Evolutionary conservation across 2,113 vertebrate species (phyloP).

Genomic region (Tragelaphus buxtoni): DNA sequence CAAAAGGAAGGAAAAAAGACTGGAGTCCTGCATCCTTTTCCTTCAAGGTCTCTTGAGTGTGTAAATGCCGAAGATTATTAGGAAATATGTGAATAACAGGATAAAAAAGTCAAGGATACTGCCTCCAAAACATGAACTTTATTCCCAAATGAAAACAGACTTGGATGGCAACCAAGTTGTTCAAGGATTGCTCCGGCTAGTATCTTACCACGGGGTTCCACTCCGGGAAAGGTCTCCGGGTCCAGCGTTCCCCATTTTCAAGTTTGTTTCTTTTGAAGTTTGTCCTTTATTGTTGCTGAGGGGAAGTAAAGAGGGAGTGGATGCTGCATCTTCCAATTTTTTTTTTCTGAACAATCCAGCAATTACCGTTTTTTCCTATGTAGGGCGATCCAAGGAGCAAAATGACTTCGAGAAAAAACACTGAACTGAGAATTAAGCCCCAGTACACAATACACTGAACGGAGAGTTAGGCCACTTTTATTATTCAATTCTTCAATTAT

Average conservation of each 20-base stretch:
- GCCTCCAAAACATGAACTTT: slow-evolving; percentile 71
- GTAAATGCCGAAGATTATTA: slow-evolving; percentile 68
- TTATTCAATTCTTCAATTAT: neutral
- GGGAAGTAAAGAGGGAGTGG: slow-evolving; percentile 12
- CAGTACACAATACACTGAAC: neutral
- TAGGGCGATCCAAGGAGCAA: neutral
- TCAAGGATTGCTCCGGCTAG: slow-evolving; percentile 49
- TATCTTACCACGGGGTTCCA: slow-evolving; percentile 37
- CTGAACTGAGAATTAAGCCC: neutral
- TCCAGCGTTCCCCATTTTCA: slow-evolving; percentile 45
- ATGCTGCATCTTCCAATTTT: neutral
- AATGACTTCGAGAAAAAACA: neutral
- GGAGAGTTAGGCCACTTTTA: neutral
- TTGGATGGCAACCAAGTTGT: slow-evolving; percentile 63
- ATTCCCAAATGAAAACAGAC: slow-evolving; percentile 64
- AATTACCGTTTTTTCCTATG: neutral
- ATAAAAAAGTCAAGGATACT: slow-evolving; percentile 76
- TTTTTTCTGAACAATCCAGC: neutral
- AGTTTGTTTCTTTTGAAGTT: slow-evolving; percentile 57
- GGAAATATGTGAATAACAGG: slow-evolving; percentile 76
- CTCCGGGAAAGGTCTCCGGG: slow-evolving; percentile 14
- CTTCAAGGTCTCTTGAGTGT: slow-evolving; percentile 69
- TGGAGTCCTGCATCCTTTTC: slow-evolving; percentile 63
- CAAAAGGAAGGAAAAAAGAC: slow-evolving; percentile 71
- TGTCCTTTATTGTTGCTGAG: slow-evolving; percentile 55